Conservation (phyloP, 1,140 invertebrate species). For the Aphidius gifuensis region DNA sequence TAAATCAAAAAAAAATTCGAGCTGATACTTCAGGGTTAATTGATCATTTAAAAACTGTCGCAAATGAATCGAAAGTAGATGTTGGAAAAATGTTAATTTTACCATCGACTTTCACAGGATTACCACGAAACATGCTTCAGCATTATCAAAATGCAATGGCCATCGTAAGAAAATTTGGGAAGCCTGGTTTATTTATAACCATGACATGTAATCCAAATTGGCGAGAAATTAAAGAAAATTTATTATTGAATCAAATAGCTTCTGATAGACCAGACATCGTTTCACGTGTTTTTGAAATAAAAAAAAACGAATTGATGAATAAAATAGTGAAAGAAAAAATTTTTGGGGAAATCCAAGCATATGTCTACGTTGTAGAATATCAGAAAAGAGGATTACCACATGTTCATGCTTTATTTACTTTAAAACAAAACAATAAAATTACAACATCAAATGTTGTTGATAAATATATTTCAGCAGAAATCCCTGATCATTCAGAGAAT, state of each 20-base stretch:
- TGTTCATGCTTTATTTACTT: slow-evolving; percentile 24
- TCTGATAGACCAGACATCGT: slow-evolving; percentile 27
- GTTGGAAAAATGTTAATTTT: slow-evolving; percentile 37
- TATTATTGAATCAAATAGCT: neutral
- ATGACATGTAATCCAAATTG: slow-evolving; percentile 5
- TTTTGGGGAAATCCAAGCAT: slow-evolving; percentile 11
- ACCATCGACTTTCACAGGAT: slow-evolving; percentile 41
- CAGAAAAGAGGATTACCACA: slow-evolving; percentile 20
- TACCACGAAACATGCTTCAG: slow-evolving; percentile 48
- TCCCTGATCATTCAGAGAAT: slow-evolving; percentile 24
- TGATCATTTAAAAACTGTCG: slow-evolving; percentile 15
- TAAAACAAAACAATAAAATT: slow-evolving; percentile 29
- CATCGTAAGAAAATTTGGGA: slow-evolving; percentile 48
- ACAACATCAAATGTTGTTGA: slow-evolving; percentile 16
- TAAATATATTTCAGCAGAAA: slow-evolving; percentile 27
- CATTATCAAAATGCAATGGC: slow-evolving; percentile 47
- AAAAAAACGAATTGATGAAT: slow-evolving; percentile 9
- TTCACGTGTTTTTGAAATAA: slow-evolving; percentile 20
- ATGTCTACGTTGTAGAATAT: slow-evolving; percentile 12
- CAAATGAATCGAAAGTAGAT: slow-evolving; percentile 9
- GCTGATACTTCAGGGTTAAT: slow-evolving; percentile 18
- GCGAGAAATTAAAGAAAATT: slow-evolving; percentile 1
- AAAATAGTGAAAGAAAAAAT: slow-evolving; percentile 14
- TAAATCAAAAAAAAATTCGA: slow-evolving; percentile 19
- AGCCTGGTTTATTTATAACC: slow-evolving; percentile 46